Percentiles rank a stretch among this genome's conserved stretches.
Evolutionary conservation across 64 coral and sea anemone genomes (phyloP).

Genomic region (Catalaphyllia jardinei): DNA sequence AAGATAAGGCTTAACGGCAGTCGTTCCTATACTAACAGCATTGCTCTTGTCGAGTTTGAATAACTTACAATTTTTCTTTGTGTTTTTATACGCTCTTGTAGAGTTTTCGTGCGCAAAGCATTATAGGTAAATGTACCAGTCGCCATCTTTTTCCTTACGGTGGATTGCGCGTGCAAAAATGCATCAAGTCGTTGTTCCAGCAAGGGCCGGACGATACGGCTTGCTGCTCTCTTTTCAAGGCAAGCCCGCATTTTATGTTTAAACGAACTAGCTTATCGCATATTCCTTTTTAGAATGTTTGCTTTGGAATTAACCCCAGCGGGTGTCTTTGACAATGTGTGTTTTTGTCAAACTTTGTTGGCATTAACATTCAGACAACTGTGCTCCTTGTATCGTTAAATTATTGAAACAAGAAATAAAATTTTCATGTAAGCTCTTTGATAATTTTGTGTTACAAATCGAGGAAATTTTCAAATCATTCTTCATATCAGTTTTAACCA

Average conservation of each 20-base stretch:
- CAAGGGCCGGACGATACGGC: neutral
- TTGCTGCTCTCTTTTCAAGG: neutral
- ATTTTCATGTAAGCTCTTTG: no score
- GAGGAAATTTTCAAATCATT: neutral
- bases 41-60: no score
- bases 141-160: no score
- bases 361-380: neutral
- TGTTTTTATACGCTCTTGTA: no score
- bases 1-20: no score
- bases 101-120: no score
- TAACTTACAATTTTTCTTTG: no score
- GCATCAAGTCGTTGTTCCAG: neutral
- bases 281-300: slow-evolving; percentile 28
- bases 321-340: neutral
- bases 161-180: neutral
- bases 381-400: neutral
- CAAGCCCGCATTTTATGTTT: neutral
- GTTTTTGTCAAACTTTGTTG: slow-evolving; percentile 13
- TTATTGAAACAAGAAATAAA: no score
- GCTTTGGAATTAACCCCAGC: slow-evolving; percentile 1
- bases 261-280: neutral
- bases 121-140: no score
- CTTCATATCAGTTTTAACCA: neutral
- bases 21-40: no score
- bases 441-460: no score